Conservation (phyloP, 2,888 invertebrate genomes). For the Apotomis turbidana region DNA sequence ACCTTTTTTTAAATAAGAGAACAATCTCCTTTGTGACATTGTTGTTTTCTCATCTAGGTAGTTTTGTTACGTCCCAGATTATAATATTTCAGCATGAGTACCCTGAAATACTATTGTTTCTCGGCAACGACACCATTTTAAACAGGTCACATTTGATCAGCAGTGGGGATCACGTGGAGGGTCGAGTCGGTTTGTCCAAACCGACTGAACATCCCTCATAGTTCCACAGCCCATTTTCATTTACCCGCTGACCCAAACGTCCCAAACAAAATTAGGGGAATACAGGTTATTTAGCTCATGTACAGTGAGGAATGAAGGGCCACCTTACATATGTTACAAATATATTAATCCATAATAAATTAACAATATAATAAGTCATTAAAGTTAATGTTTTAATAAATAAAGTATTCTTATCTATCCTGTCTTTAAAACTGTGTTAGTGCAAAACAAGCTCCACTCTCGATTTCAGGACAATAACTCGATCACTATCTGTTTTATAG, state of each 20-base stretch:
- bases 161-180: not conserved
- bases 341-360: slow-evolving; percentile 57
- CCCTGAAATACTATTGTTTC: slow-evolving; percentile 37
- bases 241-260: not conserved
- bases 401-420: slow-evolving; percentile 44
- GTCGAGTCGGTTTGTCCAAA: not conserved
- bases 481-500: slow-evolving; percentile 59
- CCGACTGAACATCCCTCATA: not conserved
- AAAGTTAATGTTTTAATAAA: slow-evolving; percentile 51
- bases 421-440: slow-evolving; percentile 58
- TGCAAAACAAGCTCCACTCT: slow-evolving; percentile 63
- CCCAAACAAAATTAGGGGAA: slow-evolving; percentile 10
- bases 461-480: slow-evolving; percentile 56
- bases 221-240: slow-evolving; percentile 17
- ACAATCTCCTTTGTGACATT: slow-evolving; percentile 36
- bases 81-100: slow-evolving; percentile 35
- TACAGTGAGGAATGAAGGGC: slow-evolving; percentile 55
- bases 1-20: slow-evolving; percentile 38
- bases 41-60: slow-evolving; percentile 37
- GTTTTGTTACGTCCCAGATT: slow-evolving; percentile 32
- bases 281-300: slow-evolving; percentile 26
- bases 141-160: slow-evolving; percentile 14
- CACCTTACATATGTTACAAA: slow-evolving; percentile 60
- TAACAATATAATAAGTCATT: slow-evolving; percentile 56
- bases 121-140: slow-evolving; percentile 36